Evolutionary conservation across 53 echinoderm and acorn worm species (phyloP), one percentile per base, ranked within the genome.

Genomic region (Glandiceps talaboti): DNA sequence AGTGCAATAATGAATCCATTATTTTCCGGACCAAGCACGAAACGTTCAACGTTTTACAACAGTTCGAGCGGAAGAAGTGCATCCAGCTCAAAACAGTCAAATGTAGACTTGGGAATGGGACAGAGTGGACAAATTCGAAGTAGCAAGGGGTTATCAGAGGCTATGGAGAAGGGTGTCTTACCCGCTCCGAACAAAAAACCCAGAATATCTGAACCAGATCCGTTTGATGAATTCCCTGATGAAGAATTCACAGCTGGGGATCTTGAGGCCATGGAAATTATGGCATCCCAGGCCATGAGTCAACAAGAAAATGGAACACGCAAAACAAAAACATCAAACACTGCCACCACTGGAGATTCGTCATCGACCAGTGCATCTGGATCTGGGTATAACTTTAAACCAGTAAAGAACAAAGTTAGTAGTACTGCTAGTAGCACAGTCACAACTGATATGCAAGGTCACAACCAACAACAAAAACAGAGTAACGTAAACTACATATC

Each of bases 241-340:
- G 91, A 99, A 0, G 89, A 80, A 74, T 91, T 99, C 14, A 91
- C 91, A 75, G 99, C 91, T 76, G 99, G 64, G 20, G 64, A 99
- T 31, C 76, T 99, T 33, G 80, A 82, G 28, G 79, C 86, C 0
- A 84, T 89, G 79, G 99, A 99, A 32, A 33, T 85, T 31, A 87
- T 94, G 1, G 93, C 91, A 30, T 93, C 99, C 1, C 99, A 99
- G 64, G 93, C 93, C 1, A 72, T 91, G 31, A 91, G 85, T 74
- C 94, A 94, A 77, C 6, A 45, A 12, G 64, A 45, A 12, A 20
- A 45, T 20, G n/a, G n/a, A n/a, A n/a, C n/a, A n/a, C n/a, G n/a
- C n/a, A n/a, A n/a, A n/a, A n/a, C n/a, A n/a, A n/a, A n/a, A n/a
- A n/a, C n/a, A n/a, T n/a, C n/a, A n/a, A 45, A 45, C 64, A 45